Conservation (phyloP, 2,113 vertebrate species). For the Callorhinus ursinus region DNA sequence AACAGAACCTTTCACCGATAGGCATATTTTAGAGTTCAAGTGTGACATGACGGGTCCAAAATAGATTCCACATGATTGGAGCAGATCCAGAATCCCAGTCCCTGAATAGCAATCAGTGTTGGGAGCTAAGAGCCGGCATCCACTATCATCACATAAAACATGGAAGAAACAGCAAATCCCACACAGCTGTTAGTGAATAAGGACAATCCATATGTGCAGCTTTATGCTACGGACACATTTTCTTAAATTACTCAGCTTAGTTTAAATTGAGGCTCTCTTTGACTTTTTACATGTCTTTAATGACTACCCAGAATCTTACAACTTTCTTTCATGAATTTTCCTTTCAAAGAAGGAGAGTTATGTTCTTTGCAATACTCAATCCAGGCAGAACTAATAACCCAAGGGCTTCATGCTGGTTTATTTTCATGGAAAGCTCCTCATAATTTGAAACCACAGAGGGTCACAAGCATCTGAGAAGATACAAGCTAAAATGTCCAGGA, state of each 20-base stretch:
- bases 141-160: conserved; percentile 77
- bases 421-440: conserved; percentile 62
- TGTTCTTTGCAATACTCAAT: conserved; percentile 43
- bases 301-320: conserved; percentile 66
- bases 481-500: not conserved
- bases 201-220: conserved; percentile 35
- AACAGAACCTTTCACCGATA: conserved; percentile 81
- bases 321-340: conserved; percentile 66
- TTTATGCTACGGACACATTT: conserved; percentile 65
- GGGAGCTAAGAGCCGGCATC: conserved; percentile 71
- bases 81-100: conserved; percentile 74
- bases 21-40: conserved; percentile 82
- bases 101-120: conserved; percentile 80
- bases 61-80: conserved; percentile 85
- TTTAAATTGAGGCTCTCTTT: conserved; percentile 71
- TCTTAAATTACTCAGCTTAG: conserved; percentile 75
- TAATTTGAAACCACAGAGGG: conserved; percentile 48
- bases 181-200: conserved; percentile 73
- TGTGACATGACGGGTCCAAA: conserved; percentile 82
- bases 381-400: conserved; percentile 58
- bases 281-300: conserved; percentile 62
- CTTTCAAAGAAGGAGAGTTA: conserved; percentile 60
- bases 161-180: conserved; percentile 76
- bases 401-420: conserved; percentile 57
- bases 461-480: conserved; percentile 46